A percentile compares a stretch with the other conserved stretches of the same genome.
Evolutionary conservation across 1,140 invertebrate species (phyloP).

Genomic region (Gryllus bimaculatus): DNA sequence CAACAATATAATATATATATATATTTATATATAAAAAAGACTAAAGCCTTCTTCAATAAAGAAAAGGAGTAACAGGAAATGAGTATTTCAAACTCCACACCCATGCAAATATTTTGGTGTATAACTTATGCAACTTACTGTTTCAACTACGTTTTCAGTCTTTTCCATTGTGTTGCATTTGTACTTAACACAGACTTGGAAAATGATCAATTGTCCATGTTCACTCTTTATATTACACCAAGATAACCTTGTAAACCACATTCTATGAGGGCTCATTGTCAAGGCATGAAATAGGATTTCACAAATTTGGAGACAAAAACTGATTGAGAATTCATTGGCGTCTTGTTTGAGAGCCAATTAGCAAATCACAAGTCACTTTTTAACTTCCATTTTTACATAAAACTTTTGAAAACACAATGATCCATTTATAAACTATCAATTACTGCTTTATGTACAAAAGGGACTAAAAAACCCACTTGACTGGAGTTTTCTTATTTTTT

Average conservation of each 20-base stretch:
- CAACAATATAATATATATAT: neutral
- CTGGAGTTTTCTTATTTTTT: neutral
- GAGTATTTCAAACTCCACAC: neutral
- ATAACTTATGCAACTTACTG: neutral
- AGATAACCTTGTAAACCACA: neutral
- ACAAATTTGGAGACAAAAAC: neutral
- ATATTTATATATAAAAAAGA: neutral
- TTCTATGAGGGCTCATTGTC: neutral
- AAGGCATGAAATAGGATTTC: neutral
- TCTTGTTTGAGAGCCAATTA: neutral
- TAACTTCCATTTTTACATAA: neutral
- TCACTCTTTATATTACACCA: neutral
- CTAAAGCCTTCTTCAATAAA: slow-evolving; percentile 1
- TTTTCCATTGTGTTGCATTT: slow-evolving; percentile 5
- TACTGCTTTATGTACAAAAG: neutral
- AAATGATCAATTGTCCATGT: neutral
- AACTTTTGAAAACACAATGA: neutral
- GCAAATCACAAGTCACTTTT: neutral
- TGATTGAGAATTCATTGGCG: neutral
- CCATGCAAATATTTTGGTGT: neutral
- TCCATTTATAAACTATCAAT: neutral
- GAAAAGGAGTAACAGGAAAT: slow-evolving; percentile 1
- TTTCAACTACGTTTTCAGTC: neutral
- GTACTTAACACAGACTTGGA: slow-evolving; percentile 4
- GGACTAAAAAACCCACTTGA: neutral